These are phyloP conservation scores for Ornithoptera priamus DNA, from an alignment of 2,888 invertebrate genomes.

Conservation along the genomic window DNA sequence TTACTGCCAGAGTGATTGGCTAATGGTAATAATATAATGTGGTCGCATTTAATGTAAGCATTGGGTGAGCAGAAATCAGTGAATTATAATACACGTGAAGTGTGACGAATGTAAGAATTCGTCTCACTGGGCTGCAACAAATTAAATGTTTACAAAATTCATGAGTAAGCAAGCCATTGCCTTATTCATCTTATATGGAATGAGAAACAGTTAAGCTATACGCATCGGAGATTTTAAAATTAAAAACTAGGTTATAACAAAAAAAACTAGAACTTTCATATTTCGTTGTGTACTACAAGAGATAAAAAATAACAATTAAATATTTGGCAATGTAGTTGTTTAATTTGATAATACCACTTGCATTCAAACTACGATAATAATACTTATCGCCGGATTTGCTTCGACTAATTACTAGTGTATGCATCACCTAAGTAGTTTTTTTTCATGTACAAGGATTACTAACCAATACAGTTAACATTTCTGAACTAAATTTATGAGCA, in stretches of 20 bases:
- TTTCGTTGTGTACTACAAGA: too few relatives aligned
- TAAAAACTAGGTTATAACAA: too few relatives aligned
- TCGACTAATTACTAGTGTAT: too few relatives aligned
- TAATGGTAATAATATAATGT: neutral
- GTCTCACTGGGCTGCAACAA: slow-evolving; percentile 41
- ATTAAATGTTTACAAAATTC: slow-evolving; percentile 54
- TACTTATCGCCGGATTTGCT: too few relatives aligned
- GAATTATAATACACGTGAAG: slow-evolving; percentile 36
- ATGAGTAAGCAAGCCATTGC: slow-evolving; percentile 45
- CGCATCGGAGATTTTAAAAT: neutral
- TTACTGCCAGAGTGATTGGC: slow-evolving; percentile 1
- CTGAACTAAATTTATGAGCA: neutral
- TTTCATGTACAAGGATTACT: too few relatives aligned
- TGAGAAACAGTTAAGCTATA: neutral
- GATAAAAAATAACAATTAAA: too few relatives aligned
- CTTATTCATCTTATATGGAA: slow-evolving; percentile 39
- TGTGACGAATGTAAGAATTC: slow-evolving; percentile 49
- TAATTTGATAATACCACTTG: too few relatives aligned
- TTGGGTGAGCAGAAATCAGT: slow-evolving; percentile 42
- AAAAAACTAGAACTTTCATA: too few relatives aligned
- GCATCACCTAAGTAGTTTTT: too few relatives aligned
- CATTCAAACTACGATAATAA: too few relatives aligned
- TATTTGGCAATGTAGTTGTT: too few relatives aligned
- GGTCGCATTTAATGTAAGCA: slow-evolving; percentile 11
- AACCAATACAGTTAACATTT: too few relatives aligned